A percentile compares a stretch with the other conserved stretches of the same genome.
Conservation (phyloP, 2,797 vertebrate genomes). For the Propithecus perrieri region DNA sequence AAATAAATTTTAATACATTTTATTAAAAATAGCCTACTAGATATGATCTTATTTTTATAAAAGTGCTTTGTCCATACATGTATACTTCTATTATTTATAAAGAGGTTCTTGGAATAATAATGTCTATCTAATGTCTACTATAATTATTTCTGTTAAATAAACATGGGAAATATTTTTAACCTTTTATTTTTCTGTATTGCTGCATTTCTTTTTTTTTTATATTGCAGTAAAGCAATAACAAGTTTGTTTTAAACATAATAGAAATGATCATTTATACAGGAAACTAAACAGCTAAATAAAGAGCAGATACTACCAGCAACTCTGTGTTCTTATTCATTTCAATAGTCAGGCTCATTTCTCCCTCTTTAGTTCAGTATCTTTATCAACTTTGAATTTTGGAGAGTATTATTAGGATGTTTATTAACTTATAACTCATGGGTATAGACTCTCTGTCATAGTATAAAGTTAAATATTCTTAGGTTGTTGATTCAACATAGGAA, state of each 20-base stretch:
- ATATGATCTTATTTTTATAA: neutral
- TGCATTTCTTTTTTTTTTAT: neutral
- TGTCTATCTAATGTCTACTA: neutral
- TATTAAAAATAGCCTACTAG: neutral
- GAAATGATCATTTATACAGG: neutral
- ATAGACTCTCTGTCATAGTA: neutral
- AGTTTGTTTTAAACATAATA: neutral
- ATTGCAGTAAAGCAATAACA: neutral
- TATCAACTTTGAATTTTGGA: neutral
- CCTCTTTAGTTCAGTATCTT: neutral
- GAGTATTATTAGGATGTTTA: neutral
- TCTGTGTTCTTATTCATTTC: constrained; percentile 1
- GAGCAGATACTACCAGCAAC: neutral
- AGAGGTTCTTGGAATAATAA: neutral
- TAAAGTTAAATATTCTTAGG: neutral
- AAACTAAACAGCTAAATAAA: neutral
- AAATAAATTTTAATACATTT: neutral
- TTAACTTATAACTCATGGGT: neutral
- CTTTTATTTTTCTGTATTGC: neutral
- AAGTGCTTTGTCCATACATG: neutral
- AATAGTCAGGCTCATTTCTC: neutral
- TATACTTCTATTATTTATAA: neutral
- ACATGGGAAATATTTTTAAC: neutral
- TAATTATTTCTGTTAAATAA: neutral
- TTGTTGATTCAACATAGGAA: neutral